Conservation (phyloP, 1,140 invertebrate genomes). For the Cotesia vestalis region DNA sequence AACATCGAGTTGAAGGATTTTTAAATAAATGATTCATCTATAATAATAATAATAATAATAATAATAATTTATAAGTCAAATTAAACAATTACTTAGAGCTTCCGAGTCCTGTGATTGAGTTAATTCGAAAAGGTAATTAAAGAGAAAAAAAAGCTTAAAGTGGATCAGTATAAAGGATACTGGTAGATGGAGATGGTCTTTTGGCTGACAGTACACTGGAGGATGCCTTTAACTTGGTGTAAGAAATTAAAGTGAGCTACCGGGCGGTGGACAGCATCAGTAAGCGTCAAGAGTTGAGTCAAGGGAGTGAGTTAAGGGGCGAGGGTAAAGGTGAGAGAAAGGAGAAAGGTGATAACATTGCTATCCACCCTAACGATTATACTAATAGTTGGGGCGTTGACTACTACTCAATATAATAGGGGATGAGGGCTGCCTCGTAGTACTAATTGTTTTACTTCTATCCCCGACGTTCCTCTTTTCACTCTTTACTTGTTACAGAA, state of each 20-base stretch:
- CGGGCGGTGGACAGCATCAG: too few relatives aligned
- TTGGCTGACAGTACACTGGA: conserved; percentile 17
- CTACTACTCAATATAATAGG: conserved; percentile 45
- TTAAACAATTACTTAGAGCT: not conserved
- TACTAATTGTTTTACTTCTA: conserved; percentile 53
- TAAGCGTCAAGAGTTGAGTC: too few relatives aligned
- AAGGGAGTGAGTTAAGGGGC: conserved; percentile 50
- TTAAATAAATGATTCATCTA: too few relatives aligned
- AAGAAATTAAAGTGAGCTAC: too few relatives aligned
- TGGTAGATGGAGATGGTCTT: too few relatives aligned
- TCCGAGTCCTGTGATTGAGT: too few relatives aligned
- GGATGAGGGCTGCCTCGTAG: conserved; percentile 43
- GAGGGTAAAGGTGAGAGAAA: conserved; percentile 35
- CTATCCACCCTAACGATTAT: conserved; percentile 48
- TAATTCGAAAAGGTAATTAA: not conserved
- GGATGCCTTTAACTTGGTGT: conserved; percentile 50
- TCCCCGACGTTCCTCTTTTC: conserved; percentile 24
- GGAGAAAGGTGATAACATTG: not conserved
- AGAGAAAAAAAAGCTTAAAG: conserved; percentile 38
- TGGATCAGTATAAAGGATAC: conserved; percentile 41
- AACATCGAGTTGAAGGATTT: too few relatives aligned
- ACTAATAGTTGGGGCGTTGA: conserved; percentile 56
- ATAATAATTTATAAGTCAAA: not conserved
- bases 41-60: not conserved
- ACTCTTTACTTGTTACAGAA: conserved; percentile 19